Percentiles rank a stretch among this genome's conserved stretches.
Evolutionary conservation across 2,888 invertebrate genomes (phyloP).

Genomic region (Netelia fuscicornis): DNA sequence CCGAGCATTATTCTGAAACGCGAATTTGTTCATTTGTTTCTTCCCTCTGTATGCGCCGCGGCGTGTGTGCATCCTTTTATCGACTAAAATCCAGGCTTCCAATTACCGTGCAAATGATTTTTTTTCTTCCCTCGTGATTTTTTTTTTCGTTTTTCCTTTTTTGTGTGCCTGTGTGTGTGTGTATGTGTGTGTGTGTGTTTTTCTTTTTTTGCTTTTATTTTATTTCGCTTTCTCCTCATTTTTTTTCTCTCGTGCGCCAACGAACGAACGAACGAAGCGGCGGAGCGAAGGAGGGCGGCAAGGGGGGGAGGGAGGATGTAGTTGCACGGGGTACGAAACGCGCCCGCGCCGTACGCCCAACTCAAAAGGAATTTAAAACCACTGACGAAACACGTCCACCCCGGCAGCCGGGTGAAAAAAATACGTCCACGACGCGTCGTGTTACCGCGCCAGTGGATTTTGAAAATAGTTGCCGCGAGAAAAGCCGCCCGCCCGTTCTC

Average conservation of each 20-base stretch:
- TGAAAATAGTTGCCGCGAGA: conserved; percentile 66
- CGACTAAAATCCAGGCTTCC: conserved; percentile 85
- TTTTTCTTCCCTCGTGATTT: conserved; percentile 75
- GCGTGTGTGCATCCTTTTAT: conserved; percentile 85
- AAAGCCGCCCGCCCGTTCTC: conserved; percentile 15
- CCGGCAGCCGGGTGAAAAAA: conserved; percentile 64
- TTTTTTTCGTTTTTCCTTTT: conserved; percentile 74
- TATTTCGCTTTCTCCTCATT: conserved; percentile 42
- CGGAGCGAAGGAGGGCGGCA: conserved; percentile 69
- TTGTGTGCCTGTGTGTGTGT: conserved; percentile 70
- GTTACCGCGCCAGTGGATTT: conserved; percentile 78
- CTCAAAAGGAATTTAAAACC: conserved; percentile 84
- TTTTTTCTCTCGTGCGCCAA: conserved; percentile 70
- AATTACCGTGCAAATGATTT: conserved; percentile 85
- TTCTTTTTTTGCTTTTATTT: conserved; percentile 17
- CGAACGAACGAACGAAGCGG: conserved; percentile 67
- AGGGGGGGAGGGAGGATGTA: conserved; percentile 66
- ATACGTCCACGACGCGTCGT: conserved; percentile 75
- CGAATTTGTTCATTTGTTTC: conserved; percentile 85
- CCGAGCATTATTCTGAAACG: conserved; percentile 85
- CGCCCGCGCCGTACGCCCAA: conserved; percentile 72
- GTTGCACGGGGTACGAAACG: conserved; percentile 71
- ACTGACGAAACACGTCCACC: conserved; percentile 70
- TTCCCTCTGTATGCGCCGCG: conserved; percentile 84
- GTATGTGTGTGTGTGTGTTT: conserved; percentile 70